These are phyloP conservation scores for Regulus satrapa DNA, from an alignment of 2,113 vertebrate species.

Conservation along the genomic window DNA sequence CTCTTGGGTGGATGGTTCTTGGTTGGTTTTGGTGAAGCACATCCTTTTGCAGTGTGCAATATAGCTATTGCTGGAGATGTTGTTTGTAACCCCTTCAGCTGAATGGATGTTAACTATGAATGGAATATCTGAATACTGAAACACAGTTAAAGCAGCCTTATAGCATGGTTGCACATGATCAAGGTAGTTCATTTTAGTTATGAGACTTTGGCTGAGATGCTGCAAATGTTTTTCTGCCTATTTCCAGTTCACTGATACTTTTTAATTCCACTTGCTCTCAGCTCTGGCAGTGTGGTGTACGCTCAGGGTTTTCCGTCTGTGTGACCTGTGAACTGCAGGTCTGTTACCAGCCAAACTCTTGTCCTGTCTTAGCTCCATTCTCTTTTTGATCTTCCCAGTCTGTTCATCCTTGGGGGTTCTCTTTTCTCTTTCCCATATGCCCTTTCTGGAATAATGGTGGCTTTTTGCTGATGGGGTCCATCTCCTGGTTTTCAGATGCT, in stretches of 20 bases:
- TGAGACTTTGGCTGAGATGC: neutral
- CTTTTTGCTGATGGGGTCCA: neutral
- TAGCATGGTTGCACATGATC: neutral
- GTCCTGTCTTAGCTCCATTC: neutral
- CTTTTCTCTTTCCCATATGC: neutral
- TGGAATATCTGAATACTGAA: neutral
- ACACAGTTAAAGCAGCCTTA: neutral
- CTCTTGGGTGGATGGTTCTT: neutral
- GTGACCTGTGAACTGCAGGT: neutral
- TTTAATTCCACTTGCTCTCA: neutral
- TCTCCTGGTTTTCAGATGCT: neutral
- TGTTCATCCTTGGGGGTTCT: neutral
- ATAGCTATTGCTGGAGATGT: neutral
- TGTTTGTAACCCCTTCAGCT: neutral
- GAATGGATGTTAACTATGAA: neutral
- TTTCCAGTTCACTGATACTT: neutral
- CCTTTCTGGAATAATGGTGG: neutral
- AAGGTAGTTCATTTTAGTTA: neutral
- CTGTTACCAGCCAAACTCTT: neutral
- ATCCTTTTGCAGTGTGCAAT: neutral
- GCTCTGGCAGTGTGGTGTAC: rapidly evolving
- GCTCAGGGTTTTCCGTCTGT: neutral
- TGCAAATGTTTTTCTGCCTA: neutral
- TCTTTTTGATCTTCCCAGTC: neutral
- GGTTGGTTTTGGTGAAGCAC: neutral